Evolutionary conservation across 2,888 invertebrate genomes (phyloP).

Genomic region (Orthosia gothica): DNA sequence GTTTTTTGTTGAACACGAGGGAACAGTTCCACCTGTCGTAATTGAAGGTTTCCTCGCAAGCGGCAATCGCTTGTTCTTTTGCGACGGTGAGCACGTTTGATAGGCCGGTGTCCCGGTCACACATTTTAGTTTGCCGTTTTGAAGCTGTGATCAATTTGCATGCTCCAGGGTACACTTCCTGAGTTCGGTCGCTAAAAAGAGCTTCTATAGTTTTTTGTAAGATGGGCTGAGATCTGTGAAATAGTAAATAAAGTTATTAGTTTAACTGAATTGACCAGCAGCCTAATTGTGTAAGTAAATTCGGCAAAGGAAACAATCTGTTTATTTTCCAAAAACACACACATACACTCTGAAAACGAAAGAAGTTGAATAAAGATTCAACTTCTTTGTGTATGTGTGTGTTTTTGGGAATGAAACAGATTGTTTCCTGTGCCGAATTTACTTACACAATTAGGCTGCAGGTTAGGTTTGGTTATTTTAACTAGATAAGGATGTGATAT

Average conservation of each 20-base stretch:
- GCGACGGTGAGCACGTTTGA: constrained; percentile 90
- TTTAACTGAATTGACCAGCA: background rate
- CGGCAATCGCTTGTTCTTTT: constrained; percentile 91
- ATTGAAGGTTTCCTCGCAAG: constrained; percentile 93
- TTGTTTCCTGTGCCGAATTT: too few relatives aligned
- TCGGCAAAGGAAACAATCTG: too few relatives aligned
- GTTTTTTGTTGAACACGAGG: constrained; percentile 90
- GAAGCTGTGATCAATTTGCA: constrained; percentile 92
- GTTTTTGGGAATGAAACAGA: too few relatives aligned
- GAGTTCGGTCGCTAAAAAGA: constrained; percentile 83
- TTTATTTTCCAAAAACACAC: too few relatives aligned
- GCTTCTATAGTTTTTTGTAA: constrained; percentile 85
- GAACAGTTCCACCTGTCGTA: constrained; percentile 95
- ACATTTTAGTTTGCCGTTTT: constrained; percentile 92
- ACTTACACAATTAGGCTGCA: too few relatives aligned
- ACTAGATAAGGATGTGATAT: too few relatives aligned
- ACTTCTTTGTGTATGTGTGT: too few relatives aligned
- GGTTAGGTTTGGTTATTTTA: too few relatives aligned
- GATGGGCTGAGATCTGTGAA: constrained; percentile 85
- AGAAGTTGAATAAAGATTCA: too few relatives aligned
- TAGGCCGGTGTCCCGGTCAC: constrained; percentile 91
- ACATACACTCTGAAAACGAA: too few relatives aligned
- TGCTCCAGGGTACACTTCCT: constrained; percentile 84
- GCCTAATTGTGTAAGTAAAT: too few relatives aligned
- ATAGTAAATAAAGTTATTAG: constrained; percentile 23